phyloP scores from a whole-genome alignment of 2,113 vertebrate species.

The Regulus satrapa region DNA sequence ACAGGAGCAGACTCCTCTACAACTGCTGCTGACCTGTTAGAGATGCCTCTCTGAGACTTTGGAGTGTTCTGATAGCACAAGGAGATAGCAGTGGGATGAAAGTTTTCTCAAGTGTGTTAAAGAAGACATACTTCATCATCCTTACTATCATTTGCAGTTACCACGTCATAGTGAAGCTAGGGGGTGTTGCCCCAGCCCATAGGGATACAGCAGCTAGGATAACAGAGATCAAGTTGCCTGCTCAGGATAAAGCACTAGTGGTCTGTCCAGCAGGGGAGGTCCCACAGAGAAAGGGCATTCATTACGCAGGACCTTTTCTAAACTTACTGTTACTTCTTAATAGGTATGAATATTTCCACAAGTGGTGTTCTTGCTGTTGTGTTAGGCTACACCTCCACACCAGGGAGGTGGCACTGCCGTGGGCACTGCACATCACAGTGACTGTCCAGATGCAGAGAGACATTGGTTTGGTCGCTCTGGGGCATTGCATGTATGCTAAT shows the following conservation, averaged over 20 bases:
- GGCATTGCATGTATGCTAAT: background rate
- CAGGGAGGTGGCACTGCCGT: background rate
- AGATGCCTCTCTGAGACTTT: background rate
- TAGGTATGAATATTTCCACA: background rate
- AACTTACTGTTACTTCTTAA: background rate
- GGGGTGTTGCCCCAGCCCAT: background rate
- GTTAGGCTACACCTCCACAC: background rate
- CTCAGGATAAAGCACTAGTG: background rate
- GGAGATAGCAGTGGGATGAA: background rate
- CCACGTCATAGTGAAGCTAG: background rate
- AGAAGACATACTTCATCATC: background rate
- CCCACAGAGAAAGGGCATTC: background rate
- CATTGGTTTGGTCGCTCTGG: background rate
- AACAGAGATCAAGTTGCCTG: background rate
- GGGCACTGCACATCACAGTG: background rate
- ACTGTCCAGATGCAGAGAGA: background rate
- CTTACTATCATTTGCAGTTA: background rate
- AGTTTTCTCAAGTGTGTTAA: background rate
- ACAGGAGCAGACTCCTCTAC: background rate
- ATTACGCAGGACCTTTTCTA: background rate
- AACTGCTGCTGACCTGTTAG: background rate
- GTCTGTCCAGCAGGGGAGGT: background rate
- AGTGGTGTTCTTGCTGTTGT: rapidly evolving
- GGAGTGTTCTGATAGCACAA: background rate
- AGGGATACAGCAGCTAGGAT: background rate